Percentiles rank a stretch among this genome's conserved stretches.
Evolutionary conservation across 2,113 vertebrate genomes (phyloP).

Genomic region (zebrafish (Danio rerio)): DNA sequence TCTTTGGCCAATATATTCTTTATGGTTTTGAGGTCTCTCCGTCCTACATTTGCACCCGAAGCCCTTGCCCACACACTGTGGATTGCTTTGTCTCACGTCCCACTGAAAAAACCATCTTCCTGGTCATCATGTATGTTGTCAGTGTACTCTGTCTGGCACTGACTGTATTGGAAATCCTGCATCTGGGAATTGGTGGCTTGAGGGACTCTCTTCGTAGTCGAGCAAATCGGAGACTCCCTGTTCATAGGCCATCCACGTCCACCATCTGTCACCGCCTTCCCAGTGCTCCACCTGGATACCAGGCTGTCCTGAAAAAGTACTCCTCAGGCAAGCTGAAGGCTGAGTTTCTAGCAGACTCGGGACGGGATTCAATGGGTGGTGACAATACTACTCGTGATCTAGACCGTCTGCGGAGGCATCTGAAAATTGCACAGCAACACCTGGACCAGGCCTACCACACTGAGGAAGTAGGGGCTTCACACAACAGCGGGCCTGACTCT

Average conservation of each 20-base stretch:
- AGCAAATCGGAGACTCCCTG: neutral
- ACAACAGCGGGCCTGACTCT: conserved; percentile 85
- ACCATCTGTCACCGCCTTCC: conserved; percentile 45
- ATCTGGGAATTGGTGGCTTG: conserved; percentile 81
- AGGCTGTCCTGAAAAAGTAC: conserved; percentile 79
- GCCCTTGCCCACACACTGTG: conserved; percentile 85
- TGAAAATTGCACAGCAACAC: conserved; percentile 86
- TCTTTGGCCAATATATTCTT: conserved; percentile 85
- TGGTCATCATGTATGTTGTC: conserved; percentile 87
- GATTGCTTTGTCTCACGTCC: conserved; percentile 87
- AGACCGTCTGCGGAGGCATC: conserved; percentile 80
- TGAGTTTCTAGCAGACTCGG: conserved; percentile 67
- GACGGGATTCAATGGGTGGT: conserved; percentile 69
- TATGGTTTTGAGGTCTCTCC: conserved; percentile 84
- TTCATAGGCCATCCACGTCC: conserved; percentile 65
- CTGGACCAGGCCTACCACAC: conserved; percentile 84
- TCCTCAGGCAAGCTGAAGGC: conserved; percentile 66
- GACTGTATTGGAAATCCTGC: conserved; percentile 84
- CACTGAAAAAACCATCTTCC: conserved; percentile 74
- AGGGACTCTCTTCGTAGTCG: conserved; percentile 77
- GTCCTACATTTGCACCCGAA: conserved; percentile 82
- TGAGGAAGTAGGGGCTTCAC: conserved; percentile 71
- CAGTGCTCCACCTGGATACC: conserved; percentile 81
- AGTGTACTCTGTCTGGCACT: conserved; percentile 85
- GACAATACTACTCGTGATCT: conserved; percentile 70